Percentiles rank a stretch among this genome's conserved stretches.
Conservation (phyloP, 2,113 vertebrate genomes). For the Lucifuga dentata region DNA sequence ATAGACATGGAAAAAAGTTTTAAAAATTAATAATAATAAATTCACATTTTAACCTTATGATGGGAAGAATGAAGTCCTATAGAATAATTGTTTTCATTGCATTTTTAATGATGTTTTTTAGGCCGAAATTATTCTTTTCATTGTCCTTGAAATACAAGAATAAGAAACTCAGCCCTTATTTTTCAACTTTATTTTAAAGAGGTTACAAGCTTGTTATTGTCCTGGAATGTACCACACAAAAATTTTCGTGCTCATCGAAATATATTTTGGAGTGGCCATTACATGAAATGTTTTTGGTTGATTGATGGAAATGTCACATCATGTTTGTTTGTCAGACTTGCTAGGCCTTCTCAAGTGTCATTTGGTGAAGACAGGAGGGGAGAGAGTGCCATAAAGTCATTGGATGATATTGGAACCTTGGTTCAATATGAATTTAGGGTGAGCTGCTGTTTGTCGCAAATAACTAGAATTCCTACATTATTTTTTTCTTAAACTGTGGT, state of each 20-base stretch:
- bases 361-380: conserved; percentile 81
- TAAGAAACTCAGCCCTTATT: too few relatives aligned
- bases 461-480: background rate
- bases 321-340: conserved; percentile 77
- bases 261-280: too few relatives aligned
- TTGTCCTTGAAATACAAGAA: background rate
- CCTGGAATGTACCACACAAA: too few relatives aligned
- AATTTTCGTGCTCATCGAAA: too few relatives aligned
- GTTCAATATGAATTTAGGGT: conserved; percentile 92
- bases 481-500: too few relatives aligned
- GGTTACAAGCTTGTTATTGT: too few relatives aligned
- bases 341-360: conserved; percentile 92
- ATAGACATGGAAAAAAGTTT: too few relatives aligned
- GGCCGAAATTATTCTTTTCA: background rate
- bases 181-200: too few relatives aligned
- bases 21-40: too few relatives aligned
- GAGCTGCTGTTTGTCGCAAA: conserved; percentile 63
- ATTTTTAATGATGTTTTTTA: background rate
- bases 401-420: conserved; percentile 87
- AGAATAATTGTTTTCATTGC: too few relatives aligned
- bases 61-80: too few relatives aligned
- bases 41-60: too few relatives aligned
- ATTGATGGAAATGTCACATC: background rate
- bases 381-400: conserved; percentile 86
- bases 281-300: background rate